Evolutionary conservation across 2,113 vertebrate genomes (phyloP).

Genomic region (Elanoides forficatus): DNA sequence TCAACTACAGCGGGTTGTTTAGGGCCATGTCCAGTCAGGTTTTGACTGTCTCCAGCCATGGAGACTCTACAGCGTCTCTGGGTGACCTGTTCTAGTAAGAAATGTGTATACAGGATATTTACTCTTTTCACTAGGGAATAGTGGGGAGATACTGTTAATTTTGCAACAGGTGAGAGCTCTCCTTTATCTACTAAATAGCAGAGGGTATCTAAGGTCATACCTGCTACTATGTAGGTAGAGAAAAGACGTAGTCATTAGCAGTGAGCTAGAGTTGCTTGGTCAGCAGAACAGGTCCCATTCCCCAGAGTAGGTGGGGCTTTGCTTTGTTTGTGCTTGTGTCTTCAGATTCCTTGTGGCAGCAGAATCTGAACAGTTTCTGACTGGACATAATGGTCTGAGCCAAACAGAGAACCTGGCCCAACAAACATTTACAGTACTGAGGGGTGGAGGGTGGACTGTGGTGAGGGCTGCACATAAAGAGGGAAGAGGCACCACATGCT

Average conservation of each 20-base stretch:
- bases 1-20: not conserved
- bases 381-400: not conserved
- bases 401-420: not conserved
- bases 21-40: not conserved
- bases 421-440: not conserved
- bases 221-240: not conserved
- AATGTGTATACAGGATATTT: not conserved
- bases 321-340: not conserved
- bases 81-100: not conserved
- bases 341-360: not conserved
- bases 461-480: not conserved
- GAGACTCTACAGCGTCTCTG: not conserved
- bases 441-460: accelerated
- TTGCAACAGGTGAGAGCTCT: not conserved
- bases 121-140: not conserved
- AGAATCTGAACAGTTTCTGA: not conserved
- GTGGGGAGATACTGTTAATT: not conserved
- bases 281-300: not conserved
- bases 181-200: not conserved
- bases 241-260: not conserved
- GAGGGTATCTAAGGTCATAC: not conserved
- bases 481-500: not conserved
- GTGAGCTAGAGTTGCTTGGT: not conserved
- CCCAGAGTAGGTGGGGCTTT: not conserved
- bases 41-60: not conserved